phyloP scores from a whole-genome alignment of 2,797 vertebrate species.

The Molossus molossus region DNA sequence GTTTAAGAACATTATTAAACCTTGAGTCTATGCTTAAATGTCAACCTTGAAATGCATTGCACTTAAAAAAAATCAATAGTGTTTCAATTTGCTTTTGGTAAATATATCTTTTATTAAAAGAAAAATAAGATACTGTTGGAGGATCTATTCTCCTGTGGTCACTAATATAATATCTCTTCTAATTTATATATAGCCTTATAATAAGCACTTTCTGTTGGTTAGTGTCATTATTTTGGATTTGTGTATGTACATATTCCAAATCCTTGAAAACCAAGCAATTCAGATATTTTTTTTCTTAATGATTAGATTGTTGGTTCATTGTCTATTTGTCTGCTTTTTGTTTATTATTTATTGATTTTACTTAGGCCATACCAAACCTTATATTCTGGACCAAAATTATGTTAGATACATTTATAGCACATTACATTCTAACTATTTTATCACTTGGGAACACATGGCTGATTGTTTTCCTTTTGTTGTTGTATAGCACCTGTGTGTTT shows the following conservation, averaged over 20 bases:
- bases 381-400: neutral
- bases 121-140: slow-evolving; percentile 79
- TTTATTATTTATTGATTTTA: neutral
- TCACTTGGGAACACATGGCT: neutral
- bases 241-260: neutral
- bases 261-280: slow-evolving; percentile 56
- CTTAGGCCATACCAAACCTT: neutral
- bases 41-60: slow-evolving; percentile 82
- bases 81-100: slow-evolving; percentile 87
- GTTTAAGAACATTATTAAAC: slow-evolving; percentile 85
- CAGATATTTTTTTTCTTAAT: neutral
- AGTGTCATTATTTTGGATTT: neutral
- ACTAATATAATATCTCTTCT: slow-evolving; percentile 40
- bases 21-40: slow-evolving; percentile 85
- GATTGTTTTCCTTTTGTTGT: slow-evolving; percentile 5
- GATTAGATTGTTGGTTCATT: neutral
- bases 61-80: slow-evolving; percentile 84
- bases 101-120: slow-evolving; percentile 82
- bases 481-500: neutral
- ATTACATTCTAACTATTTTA: slow-evolving; percentile 26
- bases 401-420: neutral
- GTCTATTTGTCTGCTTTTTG: neutral
- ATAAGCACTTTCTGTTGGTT: neutral
- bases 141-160: slow-evolving; percentile 50
- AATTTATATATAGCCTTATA: neutral